Base-by-base conservation (phyloP, 2,113 vertebrate species). In the Accipiter cooperii region DNA sequence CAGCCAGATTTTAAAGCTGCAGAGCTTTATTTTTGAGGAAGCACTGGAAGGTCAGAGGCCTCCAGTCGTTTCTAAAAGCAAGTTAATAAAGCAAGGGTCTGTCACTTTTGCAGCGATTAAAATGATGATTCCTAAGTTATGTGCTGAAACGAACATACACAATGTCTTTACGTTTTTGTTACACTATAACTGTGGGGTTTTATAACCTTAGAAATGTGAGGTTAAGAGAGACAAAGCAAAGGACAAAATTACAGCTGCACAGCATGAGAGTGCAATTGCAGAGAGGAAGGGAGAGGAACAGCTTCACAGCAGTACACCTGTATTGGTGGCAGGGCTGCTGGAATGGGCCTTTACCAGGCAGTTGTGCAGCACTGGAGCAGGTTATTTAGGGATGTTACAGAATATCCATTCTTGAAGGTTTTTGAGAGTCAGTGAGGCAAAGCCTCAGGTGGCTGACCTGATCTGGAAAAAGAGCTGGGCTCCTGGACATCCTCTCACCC, bases 1-100 rank as follows among this genome's bases (percentile, higher is more conserved):
- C 55, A 6, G 61, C 17, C 66, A 16, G 89, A 65, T 80, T 93
- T 98, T 98, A 98, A 98, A 98, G 98, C 95, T 22, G 95, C 97
- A 98, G 98, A 77, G 90, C 96, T 75, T 70, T 54, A 49, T 89
- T 98, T 97, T 36, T 20, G 28, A 42, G 80, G 70, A 19, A 77
- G 29, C 7, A 3, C 3, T 12, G 42, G n/a, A 10, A 52, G 74
- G 29, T 26, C 82, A 4, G 3, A n/a, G 51, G 21, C 49, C 84
- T 68, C 65, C 57, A 7, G 8, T 42, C n/a, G 2, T 11, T 63
- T 46, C 28, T 8, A 14, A 55, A 52, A 7, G 40, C 33, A 17
- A 6, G 5, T 16, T 8, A 14, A 3, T 17, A 29, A 29, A 22
- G 66, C 66, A 38, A 52, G 49, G 40, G 26, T 34, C 28, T 28